These are phyloP conservation scores for Gastrophryne carolinensis DNA, from an alignment of 2,797 vertebrate species.

Conservation along the genomic window DNA sequence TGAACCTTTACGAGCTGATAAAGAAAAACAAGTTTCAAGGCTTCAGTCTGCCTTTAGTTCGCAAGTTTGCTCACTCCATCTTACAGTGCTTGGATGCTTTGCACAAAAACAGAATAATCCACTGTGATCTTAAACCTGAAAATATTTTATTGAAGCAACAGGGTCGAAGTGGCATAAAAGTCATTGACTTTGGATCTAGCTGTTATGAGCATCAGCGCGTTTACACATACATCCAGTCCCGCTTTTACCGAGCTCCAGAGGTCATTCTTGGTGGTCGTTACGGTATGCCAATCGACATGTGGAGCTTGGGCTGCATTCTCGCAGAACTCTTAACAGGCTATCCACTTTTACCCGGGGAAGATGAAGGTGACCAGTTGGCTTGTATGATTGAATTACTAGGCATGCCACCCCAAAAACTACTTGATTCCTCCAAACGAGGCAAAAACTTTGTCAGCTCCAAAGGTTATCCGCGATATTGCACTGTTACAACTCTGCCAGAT, in stretches of 20 bases:
- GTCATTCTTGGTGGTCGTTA: conserved; percentile 96
- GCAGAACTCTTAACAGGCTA: conserved; percentile 95
- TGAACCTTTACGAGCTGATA: conserved; percentile 99
- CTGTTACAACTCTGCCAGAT: conserved; percentile 87
- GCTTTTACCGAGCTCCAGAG: conserved; percentile 96
- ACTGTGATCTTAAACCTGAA: conserved; percentile 99
- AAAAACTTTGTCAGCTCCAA: conserved; percentile 98
- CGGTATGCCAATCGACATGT: conserved; percentile 98
- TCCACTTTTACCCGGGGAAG: conserved; percentile 93
- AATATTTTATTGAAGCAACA: conserved; percentile 98
- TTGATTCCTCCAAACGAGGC: conserved; percentile 91
- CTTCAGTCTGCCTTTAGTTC: conserved; percentile 96
- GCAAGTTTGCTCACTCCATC: conserved; percentile 98
- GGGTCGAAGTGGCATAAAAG: conserved; percentile 97
- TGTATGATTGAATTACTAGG: conserved; percentile 96
- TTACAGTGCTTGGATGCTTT: conserved; percentile 95
- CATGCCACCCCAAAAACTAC: conserved; percentile 91
- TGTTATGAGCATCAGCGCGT: conserved; percentile 98
- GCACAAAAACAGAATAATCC: conserved; percentile 98
- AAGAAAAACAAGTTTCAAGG: conserved; percentile 99
- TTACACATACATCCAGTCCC: conserved; percentile 98
- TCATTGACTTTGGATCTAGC: conserved; percentile 98
- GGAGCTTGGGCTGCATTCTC: conserved; percentile 97
- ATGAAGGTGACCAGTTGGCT: conserved; percentile 96
- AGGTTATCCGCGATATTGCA: conserved; percentile 96